Percentiles rank a stretch among this genome's conserved stretches.
These are phyloP conservation scores for Reinhardtius hippoglossoides DNA, from an alignment of 2,113 vertebrate genomes.

Conservation along the genomic window DNA sequence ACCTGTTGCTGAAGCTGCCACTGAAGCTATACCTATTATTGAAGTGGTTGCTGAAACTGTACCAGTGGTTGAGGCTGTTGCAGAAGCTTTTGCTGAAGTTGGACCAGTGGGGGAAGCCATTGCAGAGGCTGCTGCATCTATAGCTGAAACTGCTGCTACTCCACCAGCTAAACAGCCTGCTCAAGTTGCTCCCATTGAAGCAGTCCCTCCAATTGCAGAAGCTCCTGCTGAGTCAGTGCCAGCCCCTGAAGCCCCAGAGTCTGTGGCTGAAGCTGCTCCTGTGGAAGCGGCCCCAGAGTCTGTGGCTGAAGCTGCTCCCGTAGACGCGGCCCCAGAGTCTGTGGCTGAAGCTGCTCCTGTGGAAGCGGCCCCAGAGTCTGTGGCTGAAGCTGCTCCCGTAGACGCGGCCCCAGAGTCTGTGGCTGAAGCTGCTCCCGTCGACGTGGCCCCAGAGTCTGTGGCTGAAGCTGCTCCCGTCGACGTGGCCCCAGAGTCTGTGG, in stretches of 20 bases:
- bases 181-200: neutral
- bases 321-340: neutral
- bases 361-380: neutral
- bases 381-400: neutral
- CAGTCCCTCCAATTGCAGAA: neutral
- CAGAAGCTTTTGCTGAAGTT: neutral
- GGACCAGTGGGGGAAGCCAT: constrained; percentile 1
- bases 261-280: neutral
- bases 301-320: neutral
- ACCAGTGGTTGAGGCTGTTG: neutral
- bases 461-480: neutral
- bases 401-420: neutral
- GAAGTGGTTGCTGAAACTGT: neutral
- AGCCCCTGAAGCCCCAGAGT: neutral
- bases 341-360: neutral
- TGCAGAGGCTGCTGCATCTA: too few species aligned
- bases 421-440: neutral
- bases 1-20: neutral
- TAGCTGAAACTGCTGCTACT: neutral
- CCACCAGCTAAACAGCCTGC: neutral
- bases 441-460: neutral
- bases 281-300: neutral
- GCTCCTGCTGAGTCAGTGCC: neutral
- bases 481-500: neutral
- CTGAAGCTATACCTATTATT: neutral